A percentile compares a stretch with the other conserved stretches of the same genome.
These are phyloP conservation scores for Cyaniris semiargus DNA, from an alignment of 2,888 invertebrate genomes.

Conservation along the genomic window DNA sequence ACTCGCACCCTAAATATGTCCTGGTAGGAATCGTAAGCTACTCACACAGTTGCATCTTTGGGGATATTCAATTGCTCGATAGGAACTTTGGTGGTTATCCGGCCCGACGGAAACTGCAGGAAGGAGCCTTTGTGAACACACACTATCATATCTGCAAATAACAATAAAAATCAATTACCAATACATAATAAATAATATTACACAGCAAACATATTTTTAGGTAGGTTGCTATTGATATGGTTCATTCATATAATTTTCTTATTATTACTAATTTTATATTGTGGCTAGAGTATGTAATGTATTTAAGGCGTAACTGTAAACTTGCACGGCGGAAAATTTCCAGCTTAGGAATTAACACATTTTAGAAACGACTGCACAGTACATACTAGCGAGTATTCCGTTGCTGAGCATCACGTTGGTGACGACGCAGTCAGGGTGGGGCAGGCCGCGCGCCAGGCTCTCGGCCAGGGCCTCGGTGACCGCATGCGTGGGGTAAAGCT, in stretches of 20 bases:
- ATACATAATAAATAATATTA: background rate
- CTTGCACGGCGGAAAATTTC: too few relatives aligned
- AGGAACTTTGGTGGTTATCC: slow-evolving; percentile 48
- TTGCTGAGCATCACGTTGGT: slow-evolving; percentile 76
- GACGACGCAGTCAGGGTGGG: slow-evolving; percentile 78
- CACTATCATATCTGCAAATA: slow-evolving; percentile 58
- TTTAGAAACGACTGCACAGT: background rate
- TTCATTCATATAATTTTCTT: too few relatives aligned
- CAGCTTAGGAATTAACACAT: background rate
- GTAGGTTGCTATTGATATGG: background rate
- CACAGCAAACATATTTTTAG: background rate
- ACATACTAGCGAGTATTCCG: slow-evolving; percentile 79
- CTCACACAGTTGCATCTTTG: slow-evolving; percentile 57
- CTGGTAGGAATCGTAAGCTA: slow-evolving; percentile 33
- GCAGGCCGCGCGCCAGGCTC: slow-evolving; percentile 77
- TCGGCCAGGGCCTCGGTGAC: slow-evolving; percentile 67
- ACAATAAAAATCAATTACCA: background rate
- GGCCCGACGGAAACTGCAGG: slow-evolving; percentile 47
- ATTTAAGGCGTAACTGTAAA: too few relatives aligned
- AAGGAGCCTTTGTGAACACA: slow-evolving; percentile 60
- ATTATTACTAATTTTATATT: too few relatives aligned
- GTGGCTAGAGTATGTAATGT: background rate
- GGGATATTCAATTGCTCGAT: slow-evolving; percentile 65
- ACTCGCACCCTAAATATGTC: background rate
- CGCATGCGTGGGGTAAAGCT: slow-evolving; percentile 54